Evolutionary conservation across 1,140 invertebrate genomes (phyloP).

Genomic region (Octopus sinensis): DNA sequence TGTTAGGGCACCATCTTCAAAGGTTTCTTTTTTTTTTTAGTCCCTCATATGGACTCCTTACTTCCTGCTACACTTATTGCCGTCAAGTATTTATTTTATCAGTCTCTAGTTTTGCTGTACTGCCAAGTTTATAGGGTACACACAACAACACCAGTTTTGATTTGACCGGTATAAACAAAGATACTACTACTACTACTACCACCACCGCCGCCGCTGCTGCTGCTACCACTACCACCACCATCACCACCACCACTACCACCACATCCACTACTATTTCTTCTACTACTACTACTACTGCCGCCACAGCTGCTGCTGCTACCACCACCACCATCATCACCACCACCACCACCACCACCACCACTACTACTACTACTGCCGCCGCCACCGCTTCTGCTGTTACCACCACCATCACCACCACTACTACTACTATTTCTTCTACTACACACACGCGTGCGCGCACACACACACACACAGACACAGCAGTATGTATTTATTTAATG

Average conservation of each 20-base stretch:
- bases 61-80: too few species aligned
- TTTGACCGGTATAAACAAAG: not conserved
- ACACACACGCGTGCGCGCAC: too few species aligned
- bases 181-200: conserved; percentile 11
- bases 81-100: too few species aligned
- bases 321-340: conserved; percentile 7
- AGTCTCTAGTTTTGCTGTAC: too few species aligned
- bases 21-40: too few species aligned
- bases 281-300: not conserved
- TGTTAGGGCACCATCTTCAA: too few species aligned
- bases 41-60: too few species aligned
- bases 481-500: too few species aligned
- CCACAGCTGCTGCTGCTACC: conserved; percentile 16
- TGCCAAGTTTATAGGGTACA: not conserved
- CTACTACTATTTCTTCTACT: too few species aligned
- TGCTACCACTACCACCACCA: conserved; percentile 1
- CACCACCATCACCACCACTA: not conserved
- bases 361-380: conserved; percentile 14
- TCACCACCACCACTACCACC: conserved; percentile 12
- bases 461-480: too few species aligned
- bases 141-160: not conserved
- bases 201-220: not conserved
- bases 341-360: conserved; percentile 7
- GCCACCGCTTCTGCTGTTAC: conserved; percentile 4
- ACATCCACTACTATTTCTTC: too few species aligned